A percentile compares a stretch with the other conserved stretches of the same genome.
Conservation (phyloP, 1,140 invertebrate genomes). For the Cotesia vestalis region DNA sequence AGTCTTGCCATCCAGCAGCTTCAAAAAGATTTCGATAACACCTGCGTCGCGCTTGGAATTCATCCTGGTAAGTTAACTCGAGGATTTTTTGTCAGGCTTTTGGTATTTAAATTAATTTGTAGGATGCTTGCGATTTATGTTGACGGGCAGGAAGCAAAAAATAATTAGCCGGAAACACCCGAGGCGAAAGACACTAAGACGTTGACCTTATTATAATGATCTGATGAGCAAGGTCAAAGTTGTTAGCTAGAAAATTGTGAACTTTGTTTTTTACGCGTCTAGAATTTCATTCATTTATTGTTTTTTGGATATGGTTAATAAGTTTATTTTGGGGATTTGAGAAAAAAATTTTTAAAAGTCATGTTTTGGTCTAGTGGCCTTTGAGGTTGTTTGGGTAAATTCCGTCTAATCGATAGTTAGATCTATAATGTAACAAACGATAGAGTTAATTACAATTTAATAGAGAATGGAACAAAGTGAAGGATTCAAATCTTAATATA, state of each 20-base stretch:
- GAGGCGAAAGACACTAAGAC: neutral
- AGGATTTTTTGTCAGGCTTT: no score
- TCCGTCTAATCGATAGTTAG: no score
- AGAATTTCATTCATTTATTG: constrained; percentile 16
- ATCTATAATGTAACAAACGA: no score
- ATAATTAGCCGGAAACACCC: neutral
- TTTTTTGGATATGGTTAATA: neutral
- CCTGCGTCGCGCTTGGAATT: constrained; percentile 84
- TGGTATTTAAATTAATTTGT: constrained; percentile 8
- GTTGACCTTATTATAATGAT: constrained; percentile 12
- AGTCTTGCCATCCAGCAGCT: constrained; percentile 86
- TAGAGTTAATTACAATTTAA: no score
- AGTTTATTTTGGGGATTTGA: no score
- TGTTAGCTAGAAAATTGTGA: neutral
- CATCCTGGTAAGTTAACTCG: constrained; percentile 76
- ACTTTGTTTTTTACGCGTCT: constrained; percentile 22
- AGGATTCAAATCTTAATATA: no score
- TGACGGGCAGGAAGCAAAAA: neutral
- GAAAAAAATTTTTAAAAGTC: no score
- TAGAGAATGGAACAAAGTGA: no score
- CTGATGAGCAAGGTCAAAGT: constrained; percentile 1
- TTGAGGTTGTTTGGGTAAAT: no score
- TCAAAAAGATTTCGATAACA: constrained; percentile 84
- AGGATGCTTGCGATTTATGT: neutral
- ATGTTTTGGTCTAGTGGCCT: no score